Percentiles rank a stretch among this genome's conserved stretches.
Conservation (phyloP, 2,888 invertebrate species). For the Hyles lineata region DNA sequence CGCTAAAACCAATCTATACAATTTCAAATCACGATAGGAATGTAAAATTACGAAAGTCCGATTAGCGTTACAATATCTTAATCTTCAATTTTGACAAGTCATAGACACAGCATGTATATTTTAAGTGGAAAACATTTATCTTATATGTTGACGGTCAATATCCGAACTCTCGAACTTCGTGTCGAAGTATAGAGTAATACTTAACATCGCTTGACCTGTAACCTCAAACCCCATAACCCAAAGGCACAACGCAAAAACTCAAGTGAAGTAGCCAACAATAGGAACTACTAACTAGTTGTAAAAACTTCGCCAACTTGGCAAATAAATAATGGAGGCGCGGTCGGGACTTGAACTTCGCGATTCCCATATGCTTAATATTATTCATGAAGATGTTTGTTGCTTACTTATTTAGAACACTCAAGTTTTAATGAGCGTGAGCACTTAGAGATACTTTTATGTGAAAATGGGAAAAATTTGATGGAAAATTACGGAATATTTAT, state of each 20-base stretch:
- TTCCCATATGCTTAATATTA: constrained; percentile 1
- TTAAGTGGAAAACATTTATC: too few species aligned
- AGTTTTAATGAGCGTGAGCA: neutral
- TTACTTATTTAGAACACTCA: constrained; percentile 1
- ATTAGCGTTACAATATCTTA: too few species aligned
- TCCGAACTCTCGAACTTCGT: too few species aligned
- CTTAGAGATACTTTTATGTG: neutral
- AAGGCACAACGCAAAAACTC: constrained; percentile 26
- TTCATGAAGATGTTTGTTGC: neutral
- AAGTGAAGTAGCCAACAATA: constrained; percentile 11
- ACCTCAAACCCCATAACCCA: neutral
- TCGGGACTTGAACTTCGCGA: neutral
- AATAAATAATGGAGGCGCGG: constrained; percentile 19
- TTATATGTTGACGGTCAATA: too few species aligned
- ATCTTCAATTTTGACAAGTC: too few species aligned
- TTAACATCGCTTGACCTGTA: neutral
- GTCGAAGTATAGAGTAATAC: too few species aligned
- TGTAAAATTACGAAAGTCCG: too few species aligned
- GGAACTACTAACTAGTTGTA: constrained; percentile 15
- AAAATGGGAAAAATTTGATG: too few species aligned
- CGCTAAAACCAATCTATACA: too few species aligned
- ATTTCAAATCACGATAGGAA: too few species aligned
- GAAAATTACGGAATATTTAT: too few species aligned
- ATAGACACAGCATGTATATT: too few species aligned
- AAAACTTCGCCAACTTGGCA: constrained; percentile 5